phyloP scores from a whole-genome alignment of 2,113 vertebrate species.

The Pandion haliaetus region DNA sequence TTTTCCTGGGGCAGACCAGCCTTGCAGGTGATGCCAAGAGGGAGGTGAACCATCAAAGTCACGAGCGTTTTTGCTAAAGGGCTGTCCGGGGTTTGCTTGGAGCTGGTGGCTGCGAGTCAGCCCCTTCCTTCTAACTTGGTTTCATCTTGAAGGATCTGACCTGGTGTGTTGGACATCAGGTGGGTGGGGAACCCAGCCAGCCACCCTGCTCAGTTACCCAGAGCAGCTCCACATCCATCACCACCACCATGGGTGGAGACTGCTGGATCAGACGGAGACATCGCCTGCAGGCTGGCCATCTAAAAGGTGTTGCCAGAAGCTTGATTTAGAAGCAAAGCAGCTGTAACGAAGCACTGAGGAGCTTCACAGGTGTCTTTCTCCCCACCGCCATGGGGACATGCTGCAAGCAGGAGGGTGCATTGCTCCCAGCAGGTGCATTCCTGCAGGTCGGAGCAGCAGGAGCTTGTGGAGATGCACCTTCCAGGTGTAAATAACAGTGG shows the following conservation, averaged over 20 bases:
- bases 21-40: not conserved
- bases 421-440: not conserved
- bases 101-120: not conserved
- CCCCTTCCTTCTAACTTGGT: not conserved
- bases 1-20: not conserved
- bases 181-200: not conserved
- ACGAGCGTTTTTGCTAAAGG: rapidly evolving
- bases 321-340: not conserved
- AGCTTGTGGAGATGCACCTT: not conserved
- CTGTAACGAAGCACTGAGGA: not conserved
- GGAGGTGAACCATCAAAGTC: not conserved
- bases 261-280: not conserved
- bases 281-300: not conserved
- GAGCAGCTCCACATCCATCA: not conserved
- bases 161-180: not conserved
- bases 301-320: not conserved
- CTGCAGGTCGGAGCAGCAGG: not conserved
- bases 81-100: not conserved
- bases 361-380: not conserved
- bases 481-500: not conserved
- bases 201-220: not conserved
- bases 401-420: not conserved
- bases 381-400: rapidly evolving
- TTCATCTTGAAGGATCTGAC: not conserved
- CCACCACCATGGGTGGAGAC: not conserved